phyloP scores from a whole-genome alignment of 2,888 invertebrate genomes.

The Troides oblongomaculatus region DNA sequence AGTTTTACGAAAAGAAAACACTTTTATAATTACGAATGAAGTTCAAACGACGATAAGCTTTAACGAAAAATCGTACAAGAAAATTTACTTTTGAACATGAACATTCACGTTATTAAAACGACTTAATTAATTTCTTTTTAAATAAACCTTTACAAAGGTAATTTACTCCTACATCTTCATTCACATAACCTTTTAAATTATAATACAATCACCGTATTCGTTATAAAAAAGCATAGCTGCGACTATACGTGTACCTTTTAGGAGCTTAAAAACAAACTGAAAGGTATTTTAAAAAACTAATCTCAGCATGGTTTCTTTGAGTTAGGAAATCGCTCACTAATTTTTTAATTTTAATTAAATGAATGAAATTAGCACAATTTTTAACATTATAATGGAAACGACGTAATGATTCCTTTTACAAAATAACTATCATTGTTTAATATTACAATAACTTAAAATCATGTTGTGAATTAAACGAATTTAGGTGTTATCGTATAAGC shows the following conservation, averaged over 20 bases:
- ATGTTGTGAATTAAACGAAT: not conserved
- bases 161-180: no score
- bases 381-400: not conserved
- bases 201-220: no score
- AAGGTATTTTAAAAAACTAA: not conserved
- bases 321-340: not conserved
- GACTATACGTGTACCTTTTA: no score
- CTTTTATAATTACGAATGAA: slow-evolving; percentile 5
- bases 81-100: no score
- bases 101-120: no score
- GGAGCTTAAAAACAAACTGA: not conserved
- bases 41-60: not conserved
- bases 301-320: not conserved
- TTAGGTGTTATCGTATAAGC: no score
- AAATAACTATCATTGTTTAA: not conserved
- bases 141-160: no score
- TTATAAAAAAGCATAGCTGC: no score
- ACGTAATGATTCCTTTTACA: not conserved
- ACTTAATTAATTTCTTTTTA: no score
- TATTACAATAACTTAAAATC: not conserved
- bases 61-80: no score
- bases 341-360: not conserved
- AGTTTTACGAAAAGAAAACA: slow-evolving; percentile 5
- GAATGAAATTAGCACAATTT: not conserved
- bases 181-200: no score